phyloP scores from a whole-genome alignment of 2,797 vertebrate genomes.

The Podargus strigoides region DNA sequence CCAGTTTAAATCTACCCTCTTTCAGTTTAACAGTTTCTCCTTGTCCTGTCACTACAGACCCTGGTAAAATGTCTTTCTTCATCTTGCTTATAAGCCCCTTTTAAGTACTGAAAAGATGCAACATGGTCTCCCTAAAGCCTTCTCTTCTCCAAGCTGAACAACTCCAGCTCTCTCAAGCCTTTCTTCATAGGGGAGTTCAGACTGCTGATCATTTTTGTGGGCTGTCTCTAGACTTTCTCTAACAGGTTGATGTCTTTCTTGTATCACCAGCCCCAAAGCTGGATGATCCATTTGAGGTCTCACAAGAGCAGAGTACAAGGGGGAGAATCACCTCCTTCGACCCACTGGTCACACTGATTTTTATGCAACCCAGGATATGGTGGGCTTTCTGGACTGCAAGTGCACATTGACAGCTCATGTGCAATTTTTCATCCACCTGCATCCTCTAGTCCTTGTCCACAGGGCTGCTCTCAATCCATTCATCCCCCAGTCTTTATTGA shows the following conservation, averaged over 20 bases:
- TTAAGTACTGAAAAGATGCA: background rate
- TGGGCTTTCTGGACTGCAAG: too few species aligned
- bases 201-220: background rate
- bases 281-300: background rate
- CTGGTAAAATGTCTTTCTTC: background rate
- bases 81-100: background rate
- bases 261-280: background rate
- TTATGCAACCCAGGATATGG: background rate
- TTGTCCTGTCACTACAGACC: background rate
- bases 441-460: too few species aligned
- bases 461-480: background rate
- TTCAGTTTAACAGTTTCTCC: background rate
- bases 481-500: background rate
- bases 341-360: too few species aligned
- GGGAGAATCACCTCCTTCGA: too few species aligned
- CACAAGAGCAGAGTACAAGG: rapidly evolving
- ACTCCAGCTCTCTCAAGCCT: background rate
- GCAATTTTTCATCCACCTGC: background rate
- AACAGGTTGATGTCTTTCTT: background rate
- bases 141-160: background rate
- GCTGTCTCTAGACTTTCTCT: background rate
- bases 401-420: background rate
- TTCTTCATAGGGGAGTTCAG: background rate
- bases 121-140: background rate
- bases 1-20: background rate